Evolutionary conservation across 1,140 invertebrate genomes (phyloP).

Genomic region (Aphaenogaster ashmeadi): DNA sequence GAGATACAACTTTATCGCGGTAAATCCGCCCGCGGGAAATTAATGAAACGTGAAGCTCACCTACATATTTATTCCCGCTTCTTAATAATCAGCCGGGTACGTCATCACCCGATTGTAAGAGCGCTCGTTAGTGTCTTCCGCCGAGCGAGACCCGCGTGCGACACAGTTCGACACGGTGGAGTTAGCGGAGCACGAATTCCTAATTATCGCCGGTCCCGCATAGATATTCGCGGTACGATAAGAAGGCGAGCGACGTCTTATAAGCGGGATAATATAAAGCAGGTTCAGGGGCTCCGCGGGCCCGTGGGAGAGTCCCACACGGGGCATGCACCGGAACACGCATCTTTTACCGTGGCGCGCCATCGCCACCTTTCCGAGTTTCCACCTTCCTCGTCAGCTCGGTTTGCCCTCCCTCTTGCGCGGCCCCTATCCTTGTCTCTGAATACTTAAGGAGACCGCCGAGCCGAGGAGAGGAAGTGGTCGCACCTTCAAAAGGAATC

Average conservation of each 20-base stretch:
- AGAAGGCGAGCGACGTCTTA: constrained; percentile 39
- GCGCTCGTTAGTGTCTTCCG: constrained; percentile 42
- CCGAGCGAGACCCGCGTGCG: constrained; percentile 47
- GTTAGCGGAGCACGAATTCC: constrained; percentile 63
- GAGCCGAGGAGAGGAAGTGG: constrained; percentile 64
- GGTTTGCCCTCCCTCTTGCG: neutral
- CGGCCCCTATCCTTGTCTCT: neutral
- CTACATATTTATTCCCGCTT: neutral
- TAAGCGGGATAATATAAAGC: constrained; percentile 54
- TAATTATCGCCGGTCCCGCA: constrained; percentile 70
- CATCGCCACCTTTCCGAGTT: constrained; percentile 71
- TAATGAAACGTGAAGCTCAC: constrained; percentile 14
- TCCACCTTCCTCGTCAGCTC: constrained; percentile 32
- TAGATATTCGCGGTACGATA: constrained; percentile 73
- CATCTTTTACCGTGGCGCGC: constrained; percentile 47
- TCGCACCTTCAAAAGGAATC: constrained; percentile 61
- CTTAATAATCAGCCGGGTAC: neutral
- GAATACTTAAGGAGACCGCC: constrained; percentile 45
- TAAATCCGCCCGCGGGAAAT: neutral
- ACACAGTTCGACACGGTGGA: constrained; percentile 35
- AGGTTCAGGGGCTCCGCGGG: constrained; percentile 79
- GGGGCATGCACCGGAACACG: constrained; percentile 85
- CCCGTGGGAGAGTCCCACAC: constrained; percentile 86
- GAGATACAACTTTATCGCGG: neutral
- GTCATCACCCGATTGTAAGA: neutral